Conservation (phyloP, 2,888 invertebrate genomes). For the Lutraria lutraria region DNA sequence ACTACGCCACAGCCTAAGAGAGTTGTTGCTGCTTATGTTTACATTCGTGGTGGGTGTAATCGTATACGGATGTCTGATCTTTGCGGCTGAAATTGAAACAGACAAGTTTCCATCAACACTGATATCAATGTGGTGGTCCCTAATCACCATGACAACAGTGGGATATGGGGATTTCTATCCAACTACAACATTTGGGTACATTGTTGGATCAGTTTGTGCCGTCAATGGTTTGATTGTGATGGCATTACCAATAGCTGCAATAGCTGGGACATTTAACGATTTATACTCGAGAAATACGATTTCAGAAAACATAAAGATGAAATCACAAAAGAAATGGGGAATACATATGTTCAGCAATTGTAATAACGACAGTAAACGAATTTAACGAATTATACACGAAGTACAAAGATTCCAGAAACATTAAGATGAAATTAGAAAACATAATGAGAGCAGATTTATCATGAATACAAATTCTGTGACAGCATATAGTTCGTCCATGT, state of each 20-base stretch:
- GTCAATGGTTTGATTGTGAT: constrained; percentile 77
- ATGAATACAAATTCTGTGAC: too few species aligned
- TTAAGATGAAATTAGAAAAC: too few species aligned
- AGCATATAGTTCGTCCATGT: too few species aligned
- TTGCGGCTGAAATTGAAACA: constrained; percentile 74
- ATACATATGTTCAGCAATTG: background rate
- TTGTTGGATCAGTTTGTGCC: constrained; percentile 77
- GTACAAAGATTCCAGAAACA: too few species aligned
- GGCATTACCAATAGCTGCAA: constrained; percentile 81
- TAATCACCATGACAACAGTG: constrained; percentile 80
- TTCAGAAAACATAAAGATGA: constrained; percentile 17
- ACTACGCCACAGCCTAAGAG: constrained; percentile 71
- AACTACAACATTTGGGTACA: constrained; percentile 71
- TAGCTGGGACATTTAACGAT: constrained; percentile 78
- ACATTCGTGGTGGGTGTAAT: constrained; percentile 74
- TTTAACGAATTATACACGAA: too few species aligned
- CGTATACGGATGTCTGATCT: constrained; percentile 78
- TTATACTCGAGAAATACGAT: constrained; percentile 65
- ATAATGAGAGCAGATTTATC: too few species aligned
- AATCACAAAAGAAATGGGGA: background rate
- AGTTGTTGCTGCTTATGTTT: constrained; percentile 74
- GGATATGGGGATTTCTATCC: constrained; percentile 81
- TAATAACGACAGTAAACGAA: background rate
- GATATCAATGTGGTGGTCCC: constrained; percentile 77
- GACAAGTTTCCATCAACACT: constrained; percentile 68